Evolutionary conservation across 1,140 invertebrate species (phyloP).

Genomic region (Caenorhabditis inopinata): DNA sequence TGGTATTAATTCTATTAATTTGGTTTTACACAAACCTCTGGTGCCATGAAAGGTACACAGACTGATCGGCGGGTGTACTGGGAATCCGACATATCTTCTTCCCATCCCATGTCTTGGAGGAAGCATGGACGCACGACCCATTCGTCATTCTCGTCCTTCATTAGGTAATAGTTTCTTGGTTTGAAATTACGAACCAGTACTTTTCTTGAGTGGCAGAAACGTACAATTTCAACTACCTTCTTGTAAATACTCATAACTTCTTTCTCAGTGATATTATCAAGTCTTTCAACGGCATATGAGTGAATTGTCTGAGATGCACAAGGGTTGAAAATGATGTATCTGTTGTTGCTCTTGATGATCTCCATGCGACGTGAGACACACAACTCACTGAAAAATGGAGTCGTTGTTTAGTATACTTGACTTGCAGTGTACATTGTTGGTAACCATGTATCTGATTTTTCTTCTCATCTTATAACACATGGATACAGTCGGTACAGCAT

Average conservation of each 20-base stretch:
- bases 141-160: not conserved
- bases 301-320: not conserved
- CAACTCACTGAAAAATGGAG: not conserved
- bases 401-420: not conserved
- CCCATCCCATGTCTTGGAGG: not conserved
- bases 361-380: not conserved
- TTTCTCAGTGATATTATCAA: not conserved
- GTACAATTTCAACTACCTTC: not conserved
- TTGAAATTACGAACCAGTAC: not conserved
- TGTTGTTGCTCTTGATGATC: not conserved
- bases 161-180: not conserved
- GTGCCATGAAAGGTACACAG: not conserved
- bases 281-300: not conserved
- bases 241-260: not conserved
- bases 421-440: too few relatives aligned
- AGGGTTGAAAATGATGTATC: not conserved
- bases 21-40: not conserved
- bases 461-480: too few relatives aligned
- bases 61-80: not conserved
- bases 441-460: too few relatives aligned
- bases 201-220: constrained; percentile 1
- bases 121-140: not conserved
- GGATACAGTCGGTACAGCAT: too few relatives aligned
- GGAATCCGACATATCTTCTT: not conserved
- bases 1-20: not conserved